Conservation (phyloP, 2,797 vertebrate species). For the Notamacropus eugenii region DNA sequence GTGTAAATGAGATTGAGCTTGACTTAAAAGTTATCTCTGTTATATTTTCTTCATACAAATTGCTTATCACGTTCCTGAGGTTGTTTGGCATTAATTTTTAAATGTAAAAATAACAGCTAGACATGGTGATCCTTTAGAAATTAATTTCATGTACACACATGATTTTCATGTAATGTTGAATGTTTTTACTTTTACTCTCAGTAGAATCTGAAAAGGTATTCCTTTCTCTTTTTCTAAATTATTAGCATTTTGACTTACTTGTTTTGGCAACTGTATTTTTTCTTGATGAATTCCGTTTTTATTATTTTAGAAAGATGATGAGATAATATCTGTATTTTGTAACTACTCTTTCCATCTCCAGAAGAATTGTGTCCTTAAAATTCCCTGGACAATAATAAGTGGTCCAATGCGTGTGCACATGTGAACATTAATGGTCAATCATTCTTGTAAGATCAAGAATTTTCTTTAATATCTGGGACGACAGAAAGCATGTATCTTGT, state of each 20-base stretch:
- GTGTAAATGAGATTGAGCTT: neutral
- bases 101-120: too few relatives aligned
- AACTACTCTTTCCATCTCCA: too few relatives aligned
- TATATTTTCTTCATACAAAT: neutral
- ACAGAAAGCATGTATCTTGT: neutral
- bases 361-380: too few relatives aligned
- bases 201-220: neutral
- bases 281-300: too few relatives aligned
- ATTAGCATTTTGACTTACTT: neutral
- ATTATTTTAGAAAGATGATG: too few relatives aligned
- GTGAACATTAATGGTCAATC: neutral
- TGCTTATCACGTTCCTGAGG: neutral
- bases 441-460: neutral
- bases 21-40: neutral
- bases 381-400: too few relatives aligned
- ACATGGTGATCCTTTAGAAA: neutral
- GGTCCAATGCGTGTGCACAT: too few relatives aligned
- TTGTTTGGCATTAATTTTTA: neutral
- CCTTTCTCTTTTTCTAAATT: neutral
- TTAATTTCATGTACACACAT: neutral
- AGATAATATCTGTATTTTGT: too few relatives aligned
- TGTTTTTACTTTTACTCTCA: neutral
- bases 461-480: neutral
- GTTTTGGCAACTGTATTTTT: neutral
- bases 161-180: neutral